Percentiles rank a stretch among this genome's conserved stretches.
These are phyloP conservation scores for Masnerella sp. DNA, from an alignment of 2,888 invertebrate genomes.

Conservation along the genomic window DNA sequence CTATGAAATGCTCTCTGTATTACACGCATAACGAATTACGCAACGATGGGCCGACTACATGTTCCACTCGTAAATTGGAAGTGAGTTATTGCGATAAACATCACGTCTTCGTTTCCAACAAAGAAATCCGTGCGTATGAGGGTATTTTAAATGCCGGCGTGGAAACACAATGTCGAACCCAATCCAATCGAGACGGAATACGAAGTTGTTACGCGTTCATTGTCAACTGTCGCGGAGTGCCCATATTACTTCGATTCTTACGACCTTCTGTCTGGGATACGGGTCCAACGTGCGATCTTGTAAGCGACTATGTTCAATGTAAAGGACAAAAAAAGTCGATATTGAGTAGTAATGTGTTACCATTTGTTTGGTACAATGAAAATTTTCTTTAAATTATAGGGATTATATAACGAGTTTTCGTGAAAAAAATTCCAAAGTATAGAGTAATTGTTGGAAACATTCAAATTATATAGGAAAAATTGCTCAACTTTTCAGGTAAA, in stretches of 20 bases:
- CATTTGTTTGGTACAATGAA: too few relatives aligned
- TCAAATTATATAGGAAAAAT: too few relatives aligned
- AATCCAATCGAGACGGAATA: slow-evolving; percentile 48
- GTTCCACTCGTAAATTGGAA: slow-evolving; percentile 47
- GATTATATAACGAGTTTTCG: too few relatives aligned
- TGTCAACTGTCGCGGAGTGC: slow-evolving; percentile 49
- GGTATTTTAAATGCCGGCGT: slow-evolving; percentile 55
- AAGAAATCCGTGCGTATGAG: slow-evolving; percentile 53
- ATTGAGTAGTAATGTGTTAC: too few relatives aligned
- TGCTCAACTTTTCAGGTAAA: too few relatives aligned
- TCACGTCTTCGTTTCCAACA: slow-evolving; percentile 41
- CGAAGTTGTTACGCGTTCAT: slow-evolving; percentile 55
- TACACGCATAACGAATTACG: slow-evolving; percentile 36
- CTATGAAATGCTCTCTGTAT: slow-evolving; percentile 23
- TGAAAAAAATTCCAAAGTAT: too few relatives aligned
- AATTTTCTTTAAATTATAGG: too few relatives aligned
- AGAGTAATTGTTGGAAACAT: too few relatives aligned
- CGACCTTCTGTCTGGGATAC: slow-evolving; percentile 52
- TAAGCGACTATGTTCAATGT: slow-evolving; percentile 37
- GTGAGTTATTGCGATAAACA: slow-evolving; percentile 47
- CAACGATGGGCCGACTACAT: slow-evolving; percentile 35
- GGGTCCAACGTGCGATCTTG: slow-evolving; percentile 60
- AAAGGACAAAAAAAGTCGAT: slow-evolving; percentile 38
- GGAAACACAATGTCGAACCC: slow-evolving; percentile 44
- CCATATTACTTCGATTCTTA: slow-evolving; percentile 55